Conservation (phyloP, 2,888 invertebrate genomes). For the Itoplectis maculator region DNA sequence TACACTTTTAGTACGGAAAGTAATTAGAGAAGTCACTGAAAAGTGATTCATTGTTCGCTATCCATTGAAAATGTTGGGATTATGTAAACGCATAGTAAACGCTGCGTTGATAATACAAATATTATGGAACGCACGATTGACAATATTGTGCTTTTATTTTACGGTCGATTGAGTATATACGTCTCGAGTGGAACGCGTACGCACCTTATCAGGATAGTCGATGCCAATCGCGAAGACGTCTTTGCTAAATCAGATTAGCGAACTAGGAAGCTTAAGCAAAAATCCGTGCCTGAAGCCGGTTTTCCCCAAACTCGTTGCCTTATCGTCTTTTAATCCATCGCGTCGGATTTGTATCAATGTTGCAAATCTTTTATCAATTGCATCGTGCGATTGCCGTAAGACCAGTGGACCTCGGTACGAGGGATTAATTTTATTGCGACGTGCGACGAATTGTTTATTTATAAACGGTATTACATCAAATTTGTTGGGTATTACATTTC, state of each 20-base stretch:
- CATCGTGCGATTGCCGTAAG: background rate
- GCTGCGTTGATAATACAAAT: too few species aligned
- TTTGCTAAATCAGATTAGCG: background rate
- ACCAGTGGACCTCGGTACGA: background rate
- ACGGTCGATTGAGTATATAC: background rate
- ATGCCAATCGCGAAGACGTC: background rate
- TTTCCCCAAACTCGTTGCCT: conserved; percentile 6
- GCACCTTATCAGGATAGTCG: background rate
- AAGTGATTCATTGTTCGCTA: background rate
- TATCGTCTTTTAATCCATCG: conserved; percentile 5
- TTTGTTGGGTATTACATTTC: too few species aligned
- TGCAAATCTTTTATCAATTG: background rate
- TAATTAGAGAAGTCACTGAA: background rate
- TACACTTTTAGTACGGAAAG: background rate
- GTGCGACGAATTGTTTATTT: too few species aligned
- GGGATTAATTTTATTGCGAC: background rate
- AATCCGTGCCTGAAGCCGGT: background rate
- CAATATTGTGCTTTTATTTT: background rate
- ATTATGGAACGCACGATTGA: background rate
- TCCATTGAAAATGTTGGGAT: conserved; percentile 21
- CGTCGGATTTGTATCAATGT: background rate
- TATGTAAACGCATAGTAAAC: background rate
- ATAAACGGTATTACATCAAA: too few species aligned
- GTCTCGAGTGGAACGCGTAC: background rate
- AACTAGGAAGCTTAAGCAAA: background rate